These are phyloP conservation scores for Netelia melanura DNA, from an alignment of 2,888 invertebrate genomes.

Conservation along the genomic window DNA sequence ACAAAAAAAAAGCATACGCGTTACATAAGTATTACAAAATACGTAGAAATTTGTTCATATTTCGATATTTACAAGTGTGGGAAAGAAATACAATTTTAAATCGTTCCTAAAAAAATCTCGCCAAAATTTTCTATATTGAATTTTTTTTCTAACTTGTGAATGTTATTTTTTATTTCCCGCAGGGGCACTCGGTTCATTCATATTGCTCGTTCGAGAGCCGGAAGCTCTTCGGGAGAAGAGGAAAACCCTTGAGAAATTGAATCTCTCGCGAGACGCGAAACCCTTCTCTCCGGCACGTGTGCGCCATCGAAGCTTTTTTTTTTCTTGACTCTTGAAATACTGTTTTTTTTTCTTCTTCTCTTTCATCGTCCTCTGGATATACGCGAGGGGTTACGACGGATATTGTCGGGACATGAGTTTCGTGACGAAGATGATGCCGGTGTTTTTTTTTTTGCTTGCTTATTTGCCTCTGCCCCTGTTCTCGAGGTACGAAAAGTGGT, in stretches of 20 bases:
- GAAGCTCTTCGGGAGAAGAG: conserved; percentile 51
- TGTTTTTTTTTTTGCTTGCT: conserved; percentile 18
- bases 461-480: conserved; percentile 19
- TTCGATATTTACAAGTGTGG: too few species aligned
- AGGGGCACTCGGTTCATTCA: conserved; percentile 17
- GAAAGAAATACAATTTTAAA: too few species aligned
- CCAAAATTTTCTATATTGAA: not conserved
- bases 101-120: not conserved
- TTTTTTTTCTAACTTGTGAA: conserved; percentile 14
- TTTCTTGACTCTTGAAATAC: not conserved
- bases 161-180: not conserved
- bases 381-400: not conserved
- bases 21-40: too few species aligned
- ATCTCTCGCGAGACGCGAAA: conserved; percentile 44
- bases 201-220: conserved; percentile 43
- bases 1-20: not conserved
- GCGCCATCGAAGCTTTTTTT: conserved; percentile 28
- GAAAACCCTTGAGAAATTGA: conserved; percentile 53
- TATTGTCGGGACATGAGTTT: conserved; percentile 27
- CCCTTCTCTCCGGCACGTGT: conserved; percentile 46
- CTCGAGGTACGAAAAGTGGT: conserved; percentile 37
- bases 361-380: not conserved
- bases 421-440: conserved; percentile 40
- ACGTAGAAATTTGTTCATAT: too few species aligned
- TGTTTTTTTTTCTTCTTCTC: conserved; percentile 16